Conservation (phyloP, 2,888 invertebrate species). For the Palloptera scutellata region DNA sequence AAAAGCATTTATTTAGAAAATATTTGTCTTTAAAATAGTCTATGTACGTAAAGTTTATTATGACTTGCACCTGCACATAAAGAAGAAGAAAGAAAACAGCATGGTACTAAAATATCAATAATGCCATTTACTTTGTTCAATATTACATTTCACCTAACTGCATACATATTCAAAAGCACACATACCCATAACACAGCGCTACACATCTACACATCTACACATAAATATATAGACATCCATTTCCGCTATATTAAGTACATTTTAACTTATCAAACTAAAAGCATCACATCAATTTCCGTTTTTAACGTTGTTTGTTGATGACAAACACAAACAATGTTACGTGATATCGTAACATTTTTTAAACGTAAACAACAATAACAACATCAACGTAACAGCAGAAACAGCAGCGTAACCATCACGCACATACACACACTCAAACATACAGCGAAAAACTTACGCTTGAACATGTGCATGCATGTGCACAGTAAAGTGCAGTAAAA, state of each 20-base stretch:
- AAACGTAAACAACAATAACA: too few species aligned
- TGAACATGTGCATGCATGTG: background rate
- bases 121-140: too few species aligned
- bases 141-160: background rate
- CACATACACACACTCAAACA: background rate
- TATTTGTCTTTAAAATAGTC: too few species aligned
- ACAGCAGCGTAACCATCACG: background rate
- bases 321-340: slow-evolving; percentile 29
- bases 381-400: background rate
- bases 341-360: slow-evolving; percentile 6
- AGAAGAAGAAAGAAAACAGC: too few species aligned
- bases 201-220: too few species aligned
- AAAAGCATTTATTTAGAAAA: too few species aligned
- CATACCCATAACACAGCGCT: background rate
- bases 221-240: slow-evolving; percentile 21
- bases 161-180: background rate
- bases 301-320: slow-evolving; percentile 37
- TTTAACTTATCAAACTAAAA: slow-evolving; percentile 32
- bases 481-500: background rate
- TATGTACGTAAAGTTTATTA: too few species aligned
- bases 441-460: background rate
- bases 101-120: too few species aligned
- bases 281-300: slow-evolving; percentile 34
- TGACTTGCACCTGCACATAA: too few species aligned
- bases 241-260: slow-evolving; percentile 23